phyloP scores from a whole-genome alignment of 92 coral and sea anemone species.

The Palythoa grandiflora region DNA sequence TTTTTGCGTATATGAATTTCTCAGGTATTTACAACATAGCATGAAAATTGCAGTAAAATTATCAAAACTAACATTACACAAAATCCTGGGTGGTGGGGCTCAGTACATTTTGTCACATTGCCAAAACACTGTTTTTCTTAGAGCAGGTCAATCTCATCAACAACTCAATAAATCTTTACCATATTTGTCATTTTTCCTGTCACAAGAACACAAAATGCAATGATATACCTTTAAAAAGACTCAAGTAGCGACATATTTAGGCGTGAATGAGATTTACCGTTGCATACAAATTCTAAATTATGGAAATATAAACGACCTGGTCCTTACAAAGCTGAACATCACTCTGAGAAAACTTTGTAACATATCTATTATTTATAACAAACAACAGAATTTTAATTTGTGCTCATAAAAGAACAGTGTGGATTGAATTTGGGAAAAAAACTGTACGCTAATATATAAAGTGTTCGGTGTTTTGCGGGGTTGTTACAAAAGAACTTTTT shows the following conservation, averaged over 20 bases:
- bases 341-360: too few relatives aligned
- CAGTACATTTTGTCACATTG: constrained; percentile 12
- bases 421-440: too few relatives aligned
- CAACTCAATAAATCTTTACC: constrained; percentile 4
- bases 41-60: not conserved
- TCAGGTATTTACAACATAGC: constrained; percentile 6
- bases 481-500: too few relatives aligned
- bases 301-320: too few relatives aligned
- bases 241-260: constrained; percentile 18
- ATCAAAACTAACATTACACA: constrained; percentile 7
- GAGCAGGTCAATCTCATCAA: constrained; percentile 39
- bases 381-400: too few relatives aligned
- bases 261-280: too few relatives aligned
- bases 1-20: not conserved
- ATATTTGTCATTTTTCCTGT: not conserved
- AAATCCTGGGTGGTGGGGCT: constrained; percentile 1
- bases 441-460: too few relatives aligned
- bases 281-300: too few relatives aligned
- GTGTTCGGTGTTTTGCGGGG: too few relatives aligned
- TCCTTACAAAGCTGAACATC: too few relatives aligned
- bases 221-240: constrained; percentile 9
- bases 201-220: constrained; percentile 18
- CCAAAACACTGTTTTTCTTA: not conserved
- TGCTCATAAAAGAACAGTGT: too few relatives aligned
- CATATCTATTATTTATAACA: too few relatives aligned